Evolutionary conservation across 1,140 invertebrate species (phyloP).

Genomic region (Drosophila prosaltans): DNA sequence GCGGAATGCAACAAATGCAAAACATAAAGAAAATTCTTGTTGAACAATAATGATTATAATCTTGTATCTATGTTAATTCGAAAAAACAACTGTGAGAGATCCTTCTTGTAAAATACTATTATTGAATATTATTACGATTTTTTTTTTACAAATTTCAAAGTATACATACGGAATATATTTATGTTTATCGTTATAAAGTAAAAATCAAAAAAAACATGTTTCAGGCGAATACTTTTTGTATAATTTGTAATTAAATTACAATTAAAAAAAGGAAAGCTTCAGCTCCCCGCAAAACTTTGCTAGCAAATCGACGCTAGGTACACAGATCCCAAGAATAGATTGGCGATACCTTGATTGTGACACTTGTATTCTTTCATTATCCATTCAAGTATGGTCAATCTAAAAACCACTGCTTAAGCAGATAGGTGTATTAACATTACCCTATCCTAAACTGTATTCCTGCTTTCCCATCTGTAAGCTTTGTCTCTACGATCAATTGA

Average conservation of each 20-base stretch:
- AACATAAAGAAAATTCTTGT: conserved; percentile 64
- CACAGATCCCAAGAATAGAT: conserved; percentile 4
- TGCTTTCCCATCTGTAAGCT: not conserved
- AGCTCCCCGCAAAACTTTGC: conserved; percentile 18
- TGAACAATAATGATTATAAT: conserved; percentile 67
- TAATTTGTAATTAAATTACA: conserved; percentile 79
- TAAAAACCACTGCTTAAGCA: conserved; percentile 15
- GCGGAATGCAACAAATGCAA: conserved; percentile 29
- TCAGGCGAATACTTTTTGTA: conserved; percentile 34
- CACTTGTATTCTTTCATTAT: not conserved
- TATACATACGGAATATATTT: conserved; percentile 66
- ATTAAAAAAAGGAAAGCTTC: conserved; percentile 32
- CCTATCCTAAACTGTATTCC: too few relatives aligned
- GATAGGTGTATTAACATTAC: not conserved
- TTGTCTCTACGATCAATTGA: conserved; percentile 17
- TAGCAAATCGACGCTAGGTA: conserved; percentile 14
- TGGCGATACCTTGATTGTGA: conserved; percentile 26
- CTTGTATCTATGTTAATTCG: conserved; percentile 69
- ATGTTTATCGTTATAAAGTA: conserved; percentile 77
- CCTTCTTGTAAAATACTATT: conserved; percentile 74
- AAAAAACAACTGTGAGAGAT: conserved; percentile 48
- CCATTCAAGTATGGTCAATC: conserved; percentile 6
- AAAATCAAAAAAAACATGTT: conserved; percentile 43
- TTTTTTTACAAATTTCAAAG: conserved; percentile 60
- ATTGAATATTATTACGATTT: conserved; percentile 59